These are phyloP conservation scores for Halyomorpha halys DNA, from an alignment of 1,140 invertebrate genomes.

Conservation along the genomic window DNA sequence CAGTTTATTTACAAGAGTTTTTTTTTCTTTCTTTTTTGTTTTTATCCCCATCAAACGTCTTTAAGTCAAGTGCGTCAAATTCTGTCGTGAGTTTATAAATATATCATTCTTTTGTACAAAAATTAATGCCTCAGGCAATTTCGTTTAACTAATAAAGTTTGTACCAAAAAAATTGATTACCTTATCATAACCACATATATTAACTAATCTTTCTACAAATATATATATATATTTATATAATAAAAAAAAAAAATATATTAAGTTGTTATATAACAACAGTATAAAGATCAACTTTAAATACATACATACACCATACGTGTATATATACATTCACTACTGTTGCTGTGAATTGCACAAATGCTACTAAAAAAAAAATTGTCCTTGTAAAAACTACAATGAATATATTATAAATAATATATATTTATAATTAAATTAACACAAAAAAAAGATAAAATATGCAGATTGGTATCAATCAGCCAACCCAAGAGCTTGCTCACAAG, in stretches of 20 bases:
- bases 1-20: constrained; percentile 6
- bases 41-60: too few relatives aligned
- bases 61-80: too few relatives aligned
- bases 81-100: too few relatives aligned
- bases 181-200: neutral
- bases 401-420: constrained; percentile 11
- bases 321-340: too few relatives aligned
- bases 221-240: constrained; percentile 1
- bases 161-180: constrained; percentile 2
- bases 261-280: too few relatives aligned
- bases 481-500: neutral
- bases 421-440: constrained; percentile 11
- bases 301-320: neutral
- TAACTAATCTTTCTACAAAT: constrained; percentile 10
- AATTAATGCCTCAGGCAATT: neutral
- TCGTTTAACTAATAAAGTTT: neutral
- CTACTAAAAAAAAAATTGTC: constrained; percentile 7
- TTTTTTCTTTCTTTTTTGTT: too few relatives aligned
- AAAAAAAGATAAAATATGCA: constrained; percentile 1
- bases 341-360: neutral
- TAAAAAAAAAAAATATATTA: too few relatives aligned
- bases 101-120: neutral
- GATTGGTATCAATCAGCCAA: constrained; percentile 1
- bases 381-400: constrained; percentile 10
- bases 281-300: neutral